Base-by-base conservation (phyloP, 2,888 invertebrate genomes). In the Andrena bicolor region DNA sequence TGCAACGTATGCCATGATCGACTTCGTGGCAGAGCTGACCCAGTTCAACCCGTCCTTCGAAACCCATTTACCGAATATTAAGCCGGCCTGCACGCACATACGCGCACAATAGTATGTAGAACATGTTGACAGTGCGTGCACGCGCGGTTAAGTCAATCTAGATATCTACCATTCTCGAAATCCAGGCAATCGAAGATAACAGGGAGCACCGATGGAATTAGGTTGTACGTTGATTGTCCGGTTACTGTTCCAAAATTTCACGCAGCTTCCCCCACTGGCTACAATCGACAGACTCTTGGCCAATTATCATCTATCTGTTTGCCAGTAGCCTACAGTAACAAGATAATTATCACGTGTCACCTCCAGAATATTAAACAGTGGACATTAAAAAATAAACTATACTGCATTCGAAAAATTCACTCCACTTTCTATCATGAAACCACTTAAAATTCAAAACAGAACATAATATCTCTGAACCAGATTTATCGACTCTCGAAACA, bases 131-230 rank as follows among this genome's bases (percentile, higher is more conserved):
- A 76, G 71, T 84, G 82, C 83, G 84, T 83, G 73, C 53, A 80
- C 76, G 80, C 83, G 84, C 84, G 83, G 83, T 80, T 84, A 84
- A 83, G 84, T 83, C 84, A 84, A 84, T 84, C 84, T 66, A 77
- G 82, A 70, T 83, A 71, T 79, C 66, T 75, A 78, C 83, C 83
- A 72, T 78, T 83, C 83, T 68, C 83, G 83, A 83, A 83, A 83
- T 83, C 78, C 79, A 65, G 60, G 63, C 78, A 76, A 83, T 82
- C 82, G 83, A 73, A 79, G 83, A 75, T 79, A 83, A 74, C 74
- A 70, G 64, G 61, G 78, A 66, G 73, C 41, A 68, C 30, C 79
- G 48, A 63, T 41, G 70, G 60, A 83, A 83, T 79, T 83, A 75
- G 78, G 66, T 70, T 74, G 78, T 58, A 66, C 64, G 28, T 56